Percentiles rank a stretch among this genome's conserved stretches.
Evolutionary conservation across 2,888 invertebrate genomes (phyloP).

Genomic region (Mactromeris polynyma): DNA sequence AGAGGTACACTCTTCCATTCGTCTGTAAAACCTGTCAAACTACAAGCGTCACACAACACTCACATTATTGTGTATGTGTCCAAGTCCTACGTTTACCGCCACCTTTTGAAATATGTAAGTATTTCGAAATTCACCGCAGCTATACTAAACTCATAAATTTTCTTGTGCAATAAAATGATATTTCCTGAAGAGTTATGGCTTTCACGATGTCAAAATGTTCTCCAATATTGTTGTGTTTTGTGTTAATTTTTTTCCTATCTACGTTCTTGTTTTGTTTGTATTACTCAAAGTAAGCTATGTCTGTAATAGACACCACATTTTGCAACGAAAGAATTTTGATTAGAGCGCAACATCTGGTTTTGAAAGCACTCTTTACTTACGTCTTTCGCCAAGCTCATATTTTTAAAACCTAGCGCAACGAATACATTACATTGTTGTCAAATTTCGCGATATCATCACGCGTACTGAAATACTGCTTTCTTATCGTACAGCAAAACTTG

Average conservation of each 20-base stretch:
- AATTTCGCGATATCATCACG: neutral
- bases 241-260: neutral
- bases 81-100: too few species aligned
- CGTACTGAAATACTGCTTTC: neutral
- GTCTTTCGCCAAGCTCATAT: neutral
- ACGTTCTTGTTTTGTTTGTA: slow-evolving; percentile 3
- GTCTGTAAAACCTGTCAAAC: too few species aligned
- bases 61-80: too few species aligned
- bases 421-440: slow-evolving; percentile 9
- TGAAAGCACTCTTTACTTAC: neutral
- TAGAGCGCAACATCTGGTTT: neutral
- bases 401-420: neutral
- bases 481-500: too few species aligned
- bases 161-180: too few species aligned
- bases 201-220: neutral
- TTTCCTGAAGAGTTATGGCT: neutral
- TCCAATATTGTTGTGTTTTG: neutral
- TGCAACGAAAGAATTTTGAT: slow-evolving; percentile 3
- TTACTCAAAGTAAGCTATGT: neutral
- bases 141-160: neutral
- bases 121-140: too few species aligned
- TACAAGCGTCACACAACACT: too few species aligned
- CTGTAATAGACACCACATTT: neutral
- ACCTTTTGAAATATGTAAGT: too few species aligned
- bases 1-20: too few species aligned